A percentile compares a stretch with the other conserved stretches of the same genome.
phyloP scores from a whole-genome alignment of 2,113 vertebrate genomes.

The Nibea albiflora region DNA sequence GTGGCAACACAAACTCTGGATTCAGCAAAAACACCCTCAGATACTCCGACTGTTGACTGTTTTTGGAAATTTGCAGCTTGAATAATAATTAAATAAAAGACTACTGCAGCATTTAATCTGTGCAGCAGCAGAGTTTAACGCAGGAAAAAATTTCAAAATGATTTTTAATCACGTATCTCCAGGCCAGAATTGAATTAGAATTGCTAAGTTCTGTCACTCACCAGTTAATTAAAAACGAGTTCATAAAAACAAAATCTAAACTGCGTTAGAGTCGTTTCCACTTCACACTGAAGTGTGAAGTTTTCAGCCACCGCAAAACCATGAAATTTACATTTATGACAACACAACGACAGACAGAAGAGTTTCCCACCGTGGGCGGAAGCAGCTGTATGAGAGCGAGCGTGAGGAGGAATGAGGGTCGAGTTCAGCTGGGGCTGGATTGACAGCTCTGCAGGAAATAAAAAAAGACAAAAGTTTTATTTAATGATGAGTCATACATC shows the following conservation, averaged over 20 bases:
- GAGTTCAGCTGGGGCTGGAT: conserved; percentile 97
- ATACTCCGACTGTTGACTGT: no score
- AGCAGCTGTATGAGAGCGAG: conserved; percentile 92
- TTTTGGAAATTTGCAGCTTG: no score
- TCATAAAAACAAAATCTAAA: not conserved
- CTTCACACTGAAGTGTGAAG: not conserved
- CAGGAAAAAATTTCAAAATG: not conserved
- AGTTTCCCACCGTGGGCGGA: conserved; percentile 85
- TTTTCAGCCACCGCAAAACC: not conserved
- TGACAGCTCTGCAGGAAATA: conserved; percentile 88
- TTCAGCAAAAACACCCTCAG: no score
- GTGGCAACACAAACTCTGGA: no score
- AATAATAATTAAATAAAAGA: no score
- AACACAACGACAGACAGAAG: not conserved
- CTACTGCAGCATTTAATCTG: not conserved
- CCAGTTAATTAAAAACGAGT: not conserved
- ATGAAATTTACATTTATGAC: not conserved
- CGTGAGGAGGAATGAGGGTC: conserved; percentile 95
- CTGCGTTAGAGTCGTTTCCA: not conserved
- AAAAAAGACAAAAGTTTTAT: conserved; percentile 34
- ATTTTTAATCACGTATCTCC: not conserved
- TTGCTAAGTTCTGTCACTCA: not conserved
- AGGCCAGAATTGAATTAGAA: not conserved
- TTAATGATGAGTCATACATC: conserved; percentile 13
- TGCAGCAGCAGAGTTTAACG: not conserved